Evolutionary conservation across 2,797 vertebrate species (phyloP).

Genomic region (Sebastes iracundus): DNA sequence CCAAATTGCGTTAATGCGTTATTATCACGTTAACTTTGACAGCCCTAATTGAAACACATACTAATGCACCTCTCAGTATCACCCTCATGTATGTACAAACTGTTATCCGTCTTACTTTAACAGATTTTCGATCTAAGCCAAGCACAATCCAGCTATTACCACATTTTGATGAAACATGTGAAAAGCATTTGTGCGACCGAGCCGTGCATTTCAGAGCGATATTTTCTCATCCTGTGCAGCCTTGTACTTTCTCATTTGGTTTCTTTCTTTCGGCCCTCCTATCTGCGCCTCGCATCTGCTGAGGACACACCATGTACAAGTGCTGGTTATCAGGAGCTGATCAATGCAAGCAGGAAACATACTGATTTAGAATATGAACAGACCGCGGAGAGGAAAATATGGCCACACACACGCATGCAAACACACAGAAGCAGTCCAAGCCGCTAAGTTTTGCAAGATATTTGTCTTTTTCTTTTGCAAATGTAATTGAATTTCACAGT

Average conservation of each 20-base stretch:
- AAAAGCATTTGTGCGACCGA: not conserved
- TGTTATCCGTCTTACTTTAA: not conserved
- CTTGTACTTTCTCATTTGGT: constrained; percentile 19
- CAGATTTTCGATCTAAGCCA: not conserved
- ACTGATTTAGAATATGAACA: constrained; percentile 71
- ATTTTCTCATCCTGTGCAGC: constrained; percentile 19
- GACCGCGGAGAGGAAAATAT: constrained; percentile 54
- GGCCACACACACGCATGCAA: constrained; percentile 18
- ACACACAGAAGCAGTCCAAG: constrained; percentile 10
- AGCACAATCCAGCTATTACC: not conserved
- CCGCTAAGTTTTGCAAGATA: constrained; percentile 8
- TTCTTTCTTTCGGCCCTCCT: constrained; percentile 30
- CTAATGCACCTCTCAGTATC: not conserved
- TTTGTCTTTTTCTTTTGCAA: constrained; percentile 45
- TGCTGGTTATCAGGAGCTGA: constrained; percentile 64
- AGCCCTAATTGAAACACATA: not conserved
- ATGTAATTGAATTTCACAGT: constrained; percentile 48
- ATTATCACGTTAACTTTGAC: too few relatives aligned
- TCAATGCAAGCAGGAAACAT: constrained; percentile 71
- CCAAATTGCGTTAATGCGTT: too few relatives aligned
- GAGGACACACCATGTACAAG: constrained; percentile 63
- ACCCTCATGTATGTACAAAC: not conserved
- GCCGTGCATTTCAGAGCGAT: not conserved
- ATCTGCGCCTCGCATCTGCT: constrained; percentile 69
- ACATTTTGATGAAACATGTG: not conserved